Conservation (phyloP, 2,113 vertebrate species). For the Percina caprodes region DNA sequence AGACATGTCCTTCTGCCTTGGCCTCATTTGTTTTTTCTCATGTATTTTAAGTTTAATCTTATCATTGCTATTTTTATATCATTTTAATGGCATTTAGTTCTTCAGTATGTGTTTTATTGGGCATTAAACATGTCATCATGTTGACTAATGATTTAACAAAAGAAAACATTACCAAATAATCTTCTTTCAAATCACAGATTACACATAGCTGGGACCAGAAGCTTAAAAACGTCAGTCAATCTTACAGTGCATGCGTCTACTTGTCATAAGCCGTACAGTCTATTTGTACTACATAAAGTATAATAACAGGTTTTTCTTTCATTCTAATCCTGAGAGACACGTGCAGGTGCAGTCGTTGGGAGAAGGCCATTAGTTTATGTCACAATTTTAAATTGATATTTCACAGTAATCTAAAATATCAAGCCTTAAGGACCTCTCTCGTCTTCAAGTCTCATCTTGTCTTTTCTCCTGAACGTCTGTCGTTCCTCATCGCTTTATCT, state of each 20-base stretch:
- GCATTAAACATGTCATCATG: background rate
- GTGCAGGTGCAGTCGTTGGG: background rate
- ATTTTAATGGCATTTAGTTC: background rate
- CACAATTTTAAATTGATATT: background rate
- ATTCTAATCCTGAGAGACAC: background rate
- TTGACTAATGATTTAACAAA: background rate
- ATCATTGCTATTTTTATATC: too few species aligned
- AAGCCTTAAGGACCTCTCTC: background rate
- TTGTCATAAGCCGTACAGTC: too few species aligned
- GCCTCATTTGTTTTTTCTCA: too few species aligned
- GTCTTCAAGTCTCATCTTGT: slow-evolving; percentile 36
- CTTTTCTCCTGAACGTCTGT: background rate
- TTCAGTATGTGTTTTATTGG: background rate
- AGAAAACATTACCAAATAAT: background rate
- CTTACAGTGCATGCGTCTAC: too few species aligned
- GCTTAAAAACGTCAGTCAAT: too few species aligned
- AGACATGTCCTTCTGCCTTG: too few species aligned
- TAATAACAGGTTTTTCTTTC: background rate
- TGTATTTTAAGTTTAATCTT: too few species aligned
- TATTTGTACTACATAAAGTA: background rate
- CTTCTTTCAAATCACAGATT: too few species aligned
- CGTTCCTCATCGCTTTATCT: background rate
- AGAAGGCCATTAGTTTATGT: background rate
- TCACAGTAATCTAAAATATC: background rate
- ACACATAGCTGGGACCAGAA: background rate